These are phyloP conservation scores for Eupithecia inturbata DNA, from an alignment of 2,888 invertebrate genomes.

Conservation along the genomic window DNA sequence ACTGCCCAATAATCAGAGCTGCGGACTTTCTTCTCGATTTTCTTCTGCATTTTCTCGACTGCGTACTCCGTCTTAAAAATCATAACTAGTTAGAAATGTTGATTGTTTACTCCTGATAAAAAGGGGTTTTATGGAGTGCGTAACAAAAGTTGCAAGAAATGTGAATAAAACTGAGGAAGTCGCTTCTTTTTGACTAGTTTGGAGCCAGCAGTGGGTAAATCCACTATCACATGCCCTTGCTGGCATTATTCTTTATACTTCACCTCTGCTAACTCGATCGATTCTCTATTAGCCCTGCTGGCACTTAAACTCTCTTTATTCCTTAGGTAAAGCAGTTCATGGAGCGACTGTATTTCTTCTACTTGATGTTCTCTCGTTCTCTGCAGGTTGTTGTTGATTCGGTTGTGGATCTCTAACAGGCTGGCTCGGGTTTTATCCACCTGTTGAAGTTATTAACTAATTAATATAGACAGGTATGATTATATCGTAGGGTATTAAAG, in stretches of 20 bases:
- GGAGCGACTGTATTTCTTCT: neutral
- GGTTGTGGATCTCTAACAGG: conserved; percentile 1
- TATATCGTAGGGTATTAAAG: neutral
- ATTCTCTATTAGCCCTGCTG: neutral
- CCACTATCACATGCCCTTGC: neutral
- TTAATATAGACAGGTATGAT: neutral
- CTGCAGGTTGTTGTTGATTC: neutral
- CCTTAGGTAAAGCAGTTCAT: neutral
- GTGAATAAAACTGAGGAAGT: neutral
- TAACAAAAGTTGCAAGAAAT: neutral
- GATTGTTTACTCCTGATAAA: neutral
- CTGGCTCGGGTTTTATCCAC: neutral
- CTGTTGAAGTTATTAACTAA: neutral
- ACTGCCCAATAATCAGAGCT: neutral
- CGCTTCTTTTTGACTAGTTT: neutral
- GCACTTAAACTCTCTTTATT: neutral
- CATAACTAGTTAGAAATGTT: neutral
- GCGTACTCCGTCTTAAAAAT: neutral
- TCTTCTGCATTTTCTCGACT: neutral
- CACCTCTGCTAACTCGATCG: neutral
- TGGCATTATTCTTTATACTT: neutral
- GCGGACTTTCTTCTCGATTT: neutral
- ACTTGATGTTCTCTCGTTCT: neutral
- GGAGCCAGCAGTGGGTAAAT: neutral
- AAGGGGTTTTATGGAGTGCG: neutral